Evolutionary conservation across 2,888 invertebrate genomes (phyloP).

Genomic region (Apocheima hispidaria): DNA sequence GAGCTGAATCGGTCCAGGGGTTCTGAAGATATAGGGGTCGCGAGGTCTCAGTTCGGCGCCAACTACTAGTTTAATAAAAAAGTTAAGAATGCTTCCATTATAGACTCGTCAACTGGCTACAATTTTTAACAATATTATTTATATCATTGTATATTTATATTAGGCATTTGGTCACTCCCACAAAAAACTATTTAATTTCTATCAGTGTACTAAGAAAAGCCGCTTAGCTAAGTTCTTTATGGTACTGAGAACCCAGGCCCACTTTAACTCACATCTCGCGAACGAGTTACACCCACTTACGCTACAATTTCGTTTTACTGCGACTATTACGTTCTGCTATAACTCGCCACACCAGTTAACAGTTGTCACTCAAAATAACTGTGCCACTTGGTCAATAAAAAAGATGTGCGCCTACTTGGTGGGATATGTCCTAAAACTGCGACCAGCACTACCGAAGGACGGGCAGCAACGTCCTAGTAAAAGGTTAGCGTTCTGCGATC

Average conservation of each 20-base stretch:
- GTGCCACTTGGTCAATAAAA: neutral
- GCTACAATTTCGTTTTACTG: slow-evolving; percentile 26
- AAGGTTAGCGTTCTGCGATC: too few relatives aligned
- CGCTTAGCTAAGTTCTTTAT: slow-evolving; percentile 7
- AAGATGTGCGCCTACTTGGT: neutral
- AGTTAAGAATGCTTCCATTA: too few relatives aligned
- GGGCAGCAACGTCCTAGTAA: too few relatives aligned
- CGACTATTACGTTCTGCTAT: slow-evolving; percentile 14
- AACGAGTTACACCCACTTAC: slow-evolving; percentile 25
- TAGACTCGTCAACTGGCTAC: too few relatives aligned
- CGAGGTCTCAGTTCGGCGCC: too few relatives aligned
- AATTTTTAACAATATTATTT: too few relatives aligned
- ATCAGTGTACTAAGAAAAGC: slow-evolving; percentile 1
- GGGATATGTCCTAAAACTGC: too few relatives aligned
- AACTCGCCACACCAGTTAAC: slow-evolving; percentile 25
- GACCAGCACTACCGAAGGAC: too few relatives aligned
- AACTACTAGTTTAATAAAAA: too few relatives aligned
- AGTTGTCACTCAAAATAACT: slow-evolving; percentile 31
- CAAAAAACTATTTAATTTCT: neutral
- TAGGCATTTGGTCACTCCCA: neutral
- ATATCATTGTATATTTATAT: too few relatives aligned
- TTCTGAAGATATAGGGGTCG: too few relatives aligned
- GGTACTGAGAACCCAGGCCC: neutral
- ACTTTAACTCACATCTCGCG: slow-evolving; percentile 15
- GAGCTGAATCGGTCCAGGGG: too few relatives aligned